Evolutionary conservation across 1,140 invertebrate genomes (phyloP).

Genomic region (Andricus grossulariae): DNA sequence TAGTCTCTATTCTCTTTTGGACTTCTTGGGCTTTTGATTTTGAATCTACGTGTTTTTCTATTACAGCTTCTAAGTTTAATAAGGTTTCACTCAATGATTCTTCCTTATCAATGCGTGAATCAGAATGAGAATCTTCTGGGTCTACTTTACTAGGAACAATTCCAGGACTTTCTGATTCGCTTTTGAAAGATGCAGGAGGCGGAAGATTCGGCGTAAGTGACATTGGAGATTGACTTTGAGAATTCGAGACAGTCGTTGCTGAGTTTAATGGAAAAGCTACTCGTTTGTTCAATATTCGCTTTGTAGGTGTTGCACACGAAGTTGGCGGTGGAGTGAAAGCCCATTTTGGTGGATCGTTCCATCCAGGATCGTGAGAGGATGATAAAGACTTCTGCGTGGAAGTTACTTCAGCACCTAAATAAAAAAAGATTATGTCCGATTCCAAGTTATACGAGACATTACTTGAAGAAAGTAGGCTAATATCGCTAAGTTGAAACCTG

Average conservation of each 20-base stretch:
- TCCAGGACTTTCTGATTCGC: constrained; percentile 57
- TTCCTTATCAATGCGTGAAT: constrained; percentile 54
- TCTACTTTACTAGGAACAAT: constrained; percentile 38
- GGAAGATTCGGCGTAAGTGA: constrained; percentile 50
- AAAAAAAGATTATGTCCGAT: not conserved
- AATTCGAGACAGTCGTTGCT: constrained; percentile 37
- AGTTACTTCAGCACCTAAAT: constrained; percentile 39
- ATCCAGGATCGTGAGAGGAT: constrained; percentile 70
- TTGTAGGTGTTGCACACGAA: constrained; percentile 56
- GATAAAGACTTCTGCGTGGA: constrained; percentile 68
- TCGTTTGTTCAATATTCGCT: constrained; percentile 71
- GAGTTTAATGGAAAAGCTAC: constrained; percentile 72
- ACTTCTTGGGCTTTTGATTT: constrained; percentile 64
- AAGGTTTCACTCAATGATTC: constrained; percentile 57
- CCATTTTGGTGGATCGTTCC: constrained; percentile 77
- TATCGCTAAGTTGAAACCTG: not conserved
- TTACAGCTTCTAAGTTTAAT: constrained; percentile 59
- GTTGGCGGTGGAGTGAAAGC: constrained; percentile 53
- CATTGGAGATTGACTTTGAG: not conserved
- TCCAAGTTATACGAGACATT: not conserved
- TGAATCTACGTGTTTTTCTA: constrained; percentile 51
- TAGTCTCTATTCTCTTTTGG: constrained; percentile 65
- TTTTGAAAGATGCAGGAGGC: constrained; percentile 45
- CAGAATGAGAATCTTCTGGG: not conserved
- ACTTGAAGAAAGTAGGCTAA: constrained; percentile 12